These are phyloP conservation scores for Lepidurus apus DNA, from an alignment of 1,140 invertebrate species.

Conservation along the genomic window DNA sequence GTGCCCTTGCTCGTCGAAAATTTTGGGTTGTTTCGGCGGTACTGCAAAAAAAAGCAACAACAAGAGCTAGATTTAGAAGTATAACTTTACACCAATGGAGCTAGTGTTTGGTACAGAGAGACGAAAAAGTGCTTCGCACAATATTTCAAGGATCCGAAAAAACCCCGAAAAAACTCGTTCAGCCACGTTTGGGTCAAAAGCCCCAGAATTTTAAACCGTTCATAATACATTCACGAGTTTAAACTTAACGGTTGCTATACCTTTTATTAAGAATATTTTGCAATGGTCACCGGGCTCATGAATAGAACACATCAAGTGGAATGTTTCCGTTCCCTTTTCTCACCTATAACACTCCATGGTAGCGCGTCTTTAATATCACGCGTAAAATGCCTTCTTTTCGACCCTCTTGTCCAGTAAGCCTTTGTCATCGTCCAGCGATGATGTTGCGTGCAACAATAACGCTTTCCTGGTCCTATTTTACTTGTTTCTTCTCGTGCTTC, in stretches of 20 bases:
- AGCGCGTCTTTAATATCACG: not conserved
- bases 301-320: not conserved
- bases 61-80: not conserved
- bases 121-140: too few relatives aligned
- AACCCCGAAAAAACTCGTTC: too few relatives aligned
- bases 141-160: too few relatives aligned
- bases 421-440: conserved; percentile 10
- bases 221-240: too few relatives aligned
- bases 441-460: conserved; percentile 15
- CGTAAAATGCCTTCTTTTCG: not conserved
- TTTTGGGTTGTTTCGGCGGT: conserved; percentile 70
- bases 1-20: conserved; percentile 69
- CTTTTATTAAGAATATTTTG: not conserved
- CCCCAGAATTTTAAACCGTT: too few relatives aligned
- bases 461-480: not conserved
- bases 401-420: conserved; percentile 7
- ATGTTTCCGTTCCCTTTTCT: not conserved
- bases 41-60: conserved; percentile 57
- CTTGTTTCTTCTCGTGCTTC: not conserved
- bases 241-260: too few relatives aligned
- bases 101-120: too few relatives aligned
- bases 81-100: too few relatives aligned
- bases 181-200: too few relatives aligned
- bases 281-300: not conserved
- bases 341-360: not conserved